Evolutionary conservation across 2,113 vertebrate genomes (phyloP).

Genomic region (Acinonyx jubatus): DNA sequence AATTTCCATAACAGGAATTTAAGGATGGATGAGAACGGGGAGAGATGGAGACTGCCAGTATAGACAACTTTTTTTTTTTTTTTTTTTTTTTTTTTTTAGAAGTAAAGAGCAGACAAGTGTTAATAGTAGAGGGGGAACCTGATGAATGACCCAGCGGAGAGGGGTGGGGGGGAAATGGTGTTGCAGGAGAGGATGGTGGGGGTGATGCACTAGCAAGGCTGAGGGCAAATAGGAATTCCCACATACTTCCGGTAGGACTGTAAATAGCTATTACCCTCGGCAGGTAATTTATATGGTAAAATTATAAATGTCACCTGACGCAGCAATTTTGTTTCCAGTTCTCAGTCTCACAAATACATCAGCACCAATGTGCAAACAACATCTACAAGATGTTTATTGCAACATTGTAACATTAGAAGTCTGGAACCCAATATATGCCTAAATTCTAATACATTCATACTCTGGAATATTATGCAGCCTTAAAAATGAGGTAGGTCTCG

Average conservation of each 20-base stretch:
- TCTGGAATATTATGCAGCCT: neutral
- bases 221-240: neutral
- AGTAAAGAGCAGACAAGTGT: neutral
- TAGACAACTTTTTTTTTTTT: neutral
- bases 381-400: neutral
- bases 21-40: neutral
- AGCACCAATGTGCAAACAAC: neutral
- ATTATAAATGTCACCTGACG: neutral
- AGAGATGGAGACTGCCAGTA: neutral
- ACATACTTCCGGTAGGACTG: neutral
- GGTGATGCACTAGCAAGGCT: neutral
- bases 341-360: neutral
- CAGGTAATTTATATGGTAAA: neutral
- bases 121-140: neutral
- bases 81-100: neutral
- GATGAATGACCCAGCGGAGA: neutral
- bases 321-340: neutral
- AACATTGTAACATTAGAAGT: neutral
- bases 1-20: neutral
- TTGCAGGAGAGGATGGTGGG: neutral
- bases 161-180: neutral
- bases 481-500: neutral
- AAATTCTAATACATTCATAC: neutral
- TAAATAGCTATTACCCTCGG: neutral
- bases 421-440: neutral